Percentiles rank a stretch among this genome's conserved stretches.
phyloP scores from a whole-genome alignment of 2,888 invertebrate genomes.

The Drosophila maculinotata region DNA sequence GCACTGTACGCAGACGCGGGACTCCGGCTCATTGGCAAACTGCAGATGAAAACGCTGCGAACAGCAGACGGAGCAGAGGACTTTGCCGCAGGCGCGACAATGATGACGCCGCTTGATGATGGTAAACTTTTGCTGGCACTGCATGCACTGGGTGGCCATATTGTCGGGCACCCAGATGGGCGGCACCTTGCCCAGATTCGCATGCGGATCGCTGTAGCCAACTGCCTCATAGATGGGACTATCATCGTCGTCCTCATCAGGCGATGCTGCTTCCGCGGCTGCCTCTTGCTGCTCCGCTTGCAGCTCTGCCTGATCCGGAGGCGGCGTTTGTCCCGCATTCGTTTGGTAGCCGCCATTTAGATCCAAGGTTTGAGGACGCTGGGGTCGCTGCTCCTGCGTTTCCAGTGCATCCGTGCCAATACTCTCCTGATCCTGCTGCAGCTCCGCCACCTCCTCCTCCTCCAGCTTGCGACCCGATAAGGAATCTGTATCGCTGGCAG shows the following conservation, averaged over 20 bases:
- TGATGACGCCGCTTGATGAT: conserved; percentile 94
- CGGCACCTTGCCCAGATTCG: conserved; percentile 89
- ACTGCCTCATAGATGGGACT: conserved; percentile 77
- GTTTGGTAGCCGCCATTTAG: conserved; percentile 71
- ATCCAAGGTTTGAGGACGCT: conserved; percentile 83
- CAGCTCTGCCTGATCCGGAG: conserved; percentile 38
- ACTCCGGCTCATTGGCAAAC: conserved; percentile 91
- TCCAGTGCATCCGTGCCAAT: conserved; percentile 51
- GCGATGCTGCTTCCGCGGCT: background rate
- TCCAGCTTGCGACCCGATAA: conserved; percentile 58
- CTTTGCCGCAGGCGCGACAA: conserved; percentile 94
- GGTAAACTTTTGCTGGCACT: conserved; percentile 92
- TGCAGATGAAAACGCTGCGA: conserved; percentile 89
- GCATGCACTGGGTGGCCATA: conserved; percentile 92
- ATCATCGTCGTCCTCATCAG: conserved; percentile 41
- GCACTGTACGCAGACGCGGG: conserved; percentile 91
- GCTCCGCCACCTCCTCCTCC: conserved; percentile 12
- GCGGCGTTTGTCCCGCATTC: conserved; percentile 83
- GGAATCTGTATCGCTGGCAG: conserved; percentile 78
- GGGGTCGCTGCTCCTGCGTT: conserved; percentile 63
- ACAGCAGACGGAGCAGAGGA: conserved; percentile 92
- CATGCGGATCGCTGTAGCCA: conserved; percentile 82
- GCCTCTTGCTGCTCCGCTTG: background rate
- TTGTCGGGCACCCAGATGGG: conserved; percentile 95
- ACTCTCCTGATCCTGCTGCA: conserved; percentile 17